Evolutionary conservation across 1,140 invertebrate species (phyloP), one percentile per base, ranked within the genome.

Genomic region (Trissolcus basalis): DNA sequence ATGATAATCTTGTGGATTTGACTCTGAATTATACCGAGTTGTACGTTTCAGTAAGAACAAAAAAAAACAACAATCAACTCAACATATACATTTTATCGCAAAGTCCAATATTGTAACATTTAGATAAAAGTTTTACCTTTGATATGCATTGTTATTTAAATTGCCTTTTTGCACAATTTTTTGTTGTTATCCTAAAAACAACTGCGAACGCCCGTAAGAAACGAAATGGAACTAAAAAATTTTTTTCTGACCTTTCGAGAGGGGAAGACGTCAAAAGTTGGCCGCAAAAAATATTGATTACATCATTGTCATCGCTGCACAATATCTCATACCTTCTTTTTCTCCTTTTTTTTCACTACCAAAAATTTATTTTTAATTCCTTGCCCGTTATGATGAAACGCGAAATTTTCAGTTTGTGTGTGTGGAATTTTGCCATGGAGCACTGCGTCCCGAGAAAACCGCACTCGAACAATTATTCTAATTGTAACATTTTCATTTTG

Each of bases 401-500:
- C 19, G 6, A 27, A 27, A 27, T 1, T 27, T n/a, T n/a, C n/a
- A n/a, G n/a, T n/a, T n/a, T n/a, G n/a, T n/a, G n/a, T n/a, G n/a
- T n/a, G n/a, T n/a, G n/a, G n/a, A n/a, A n/a, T 39, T 39, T 9
- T 39, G n/a, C 9, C 36, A 39, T 39, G n/a, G 36, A 27, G n/a
- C n/a, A n/a, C n/a, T n/a, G n/a, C n/a, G n/a, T n/a, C n/a, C n/a
- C n/a, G n/a, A n/a, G n/a, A n/a, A n/a, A n/a, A n/a, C n/a, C n/a
- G n/a, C 9, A 11, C n/a, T 27, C 6, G 19, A 6, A 39, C 36
- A n/a, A 39, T n/a, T 9, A 39, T 39, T 39, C 36, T 39, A 39
- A 61, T 61, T 33, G n/a, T 39, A 59, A 15, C 51, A 58, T 55
- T 56, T 1, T 36, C 6, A 43, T 50, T 12, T 65, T 48, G n/a